These are phyloP conservation scores for Scaptomyza tumidula DNA, from an alignment of 2,888 invertebrate genomes.

Conservation along the genomic window DNA sequence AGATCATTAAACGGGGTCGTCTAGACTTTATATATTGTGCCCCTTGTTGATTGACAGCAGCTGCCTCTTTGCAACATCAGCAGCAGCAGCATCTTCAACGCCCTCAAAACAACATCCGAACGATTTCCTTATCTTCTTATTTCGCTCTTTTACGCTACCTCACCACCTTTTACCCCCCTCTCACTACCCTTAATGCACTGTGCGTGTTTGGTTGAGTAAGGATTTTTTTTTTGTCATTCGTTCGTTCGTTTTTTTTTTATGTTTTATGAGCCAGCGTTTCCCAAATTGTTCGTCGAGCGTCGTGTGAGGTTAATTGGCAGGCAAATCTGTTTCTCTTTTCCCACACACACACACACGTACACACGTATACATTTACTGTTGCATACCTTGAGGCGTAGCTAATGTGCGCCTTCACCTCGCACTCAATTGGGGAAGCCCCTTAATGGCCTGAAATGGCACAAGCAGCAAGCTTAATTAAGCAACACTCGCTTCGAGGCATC, in stretches of 20 bases:
- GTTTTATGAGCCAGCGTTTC: conserved; percentile 46
- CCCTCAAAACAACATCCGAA: background rate
- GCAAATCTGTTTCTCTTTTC: conserved; percentile 44
- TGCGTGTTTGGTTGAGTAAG: conserved; percentile 11
- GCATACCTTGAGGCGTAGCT: conserved; percentile 47
- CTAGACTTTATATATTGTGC: conserved; percentile 57
- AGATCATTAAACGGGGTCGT: conserved; percentile 67
- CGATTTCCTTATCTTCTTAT: conserved; percentile 7
- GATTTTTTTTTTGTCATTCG: conserved; percentile 40
- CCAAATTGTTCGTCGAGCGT: conserved; percentile 50
- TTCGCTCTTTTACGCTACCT: background rate
- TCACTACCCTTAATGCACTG: background rate
- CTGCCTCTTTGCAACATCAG: background rate
- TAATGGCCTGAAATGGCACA: conserved; percentile 25
- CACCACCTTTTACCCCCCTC: background rate
- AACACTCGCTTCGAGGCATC: background rate
- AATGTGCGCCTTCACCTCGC: background rate
- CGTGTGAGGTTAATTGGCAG: conserved; percentile 59
- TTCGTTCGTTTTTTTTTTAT: background rate
- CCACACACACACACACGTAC: background rate
- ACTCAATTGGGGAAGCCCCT: conserved; percentile 1
- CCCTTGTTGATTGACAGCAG: conserved; percentile 62
- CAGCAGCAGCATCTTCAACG: background rate
- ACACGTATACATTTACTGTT: conserved; percentile 19
- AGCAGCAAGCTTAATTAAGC: conserved; percentile 23